These are phyloP conservation scores for Gavia stellata DNA, from an alignment of 2,113 vertebrate genomes.

Conservation along the genomic window DNA sequence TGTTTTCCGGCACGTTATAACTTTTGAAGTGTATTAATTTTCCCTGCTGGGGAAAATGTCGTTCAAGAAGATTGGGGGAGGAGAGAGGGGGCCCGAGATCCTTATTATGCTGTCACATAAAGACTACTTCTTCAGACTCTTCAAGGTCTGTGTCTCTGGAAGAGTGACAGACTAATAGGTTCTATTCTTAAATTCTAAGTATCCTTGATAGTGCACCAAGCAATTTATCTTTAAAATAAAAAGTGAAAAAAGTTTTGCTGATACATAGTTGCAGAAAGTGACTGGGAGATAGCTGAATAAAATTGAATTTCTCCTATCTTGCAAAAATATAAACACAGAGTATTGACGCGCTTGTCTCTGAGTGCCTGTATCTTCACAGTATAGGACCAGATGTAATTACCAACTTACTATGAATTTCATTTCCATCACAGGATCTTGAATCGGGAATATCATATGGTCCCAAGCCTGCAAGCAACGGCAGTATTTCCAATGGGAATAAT, in stretches of 20 bases:
- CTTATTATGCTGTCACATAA: conserved; percentile 72
- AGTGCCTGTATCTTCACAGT: conserved; percentile 19
- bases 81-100: conserved; percentile 49
- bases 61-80: conserved; percentile 37
- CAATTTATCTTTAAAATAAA: conserved; percentile 69
- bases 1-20: conserved; percentile 40
- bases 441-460: neutral
- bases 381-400: conserved; percentile 24
- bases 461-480: neutral
- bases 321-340: conserved; percentile 16
- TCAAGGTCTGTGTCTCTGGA: conserved; percentile 66
- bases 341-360: neutral
- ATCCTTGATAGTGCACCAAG: conserved; percentile 59
- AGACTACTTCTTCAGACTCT: conserved; percentile 55
- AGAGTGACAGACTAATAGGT: conserved; percentile 71
- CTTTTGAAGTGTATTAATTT: conserved; percentile 66
- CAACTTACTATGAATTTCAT: conserved; percentile 19
- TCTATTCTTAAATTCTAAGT: conserved; percentile 71
- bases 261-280: conserved; percentile 22
- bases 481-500: neutral
- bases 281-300: neutral
- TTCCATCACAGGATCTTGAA: neutral
- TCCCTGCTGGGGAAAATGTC: conserved; percentile 55
- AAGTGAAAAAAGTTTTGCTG: conserved; percentile 32
- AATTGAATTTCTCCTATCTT: conserved; percentile 42